Conservation (phyloP, 2,888 invertebrate genomes). For the Hesperia comma region DNA sequence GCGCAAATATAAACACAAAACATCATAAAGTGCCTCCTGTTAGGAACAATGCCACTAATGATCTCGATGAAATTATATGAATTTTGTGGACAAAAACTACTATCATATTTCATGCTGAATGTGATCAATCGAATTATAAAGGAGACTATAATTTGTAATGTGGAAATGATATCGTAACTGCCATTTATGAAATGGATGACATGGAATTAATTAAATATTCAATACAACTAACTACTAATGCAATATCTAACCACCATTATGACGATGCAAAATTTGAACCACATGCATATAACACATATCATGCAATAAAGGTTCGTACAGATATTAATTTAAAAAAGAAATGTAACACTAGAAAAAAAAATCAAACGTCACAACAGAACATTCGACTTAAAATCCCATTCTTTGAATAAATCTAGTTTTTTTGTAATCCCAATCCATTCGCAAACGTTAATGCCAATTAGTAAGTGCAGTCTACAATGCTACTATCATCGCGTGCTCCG, state of each 20-base stretch:
- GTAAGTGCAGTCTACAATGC: slow-evolving; percentile 78
- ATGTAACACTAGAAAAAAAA: slow-evolving; percentile 33
- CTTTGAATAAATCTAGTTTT: slow-evolving; percentile 46
- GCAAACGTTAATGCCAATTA: slow-evolving; percentile 74
- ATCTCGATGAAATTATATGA: slow-evolving; percentile 24
- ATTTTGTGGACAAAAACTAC: slow-evolving; percentile 20
- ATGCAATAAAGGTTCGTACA: slow-evolving; percentile 21
- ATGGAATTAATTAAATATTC: background rate
- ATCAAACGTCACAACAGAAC: slow-evolving; percentile 39
- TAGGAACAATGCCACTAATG: slow-evolving; percentile 29
- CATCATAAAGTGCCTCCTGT: slow-evolving; percentile 38
- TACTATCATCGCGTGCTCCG: slow-evolving; percentile 76
- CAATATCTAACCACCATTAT: slow-evolving; percentile 22
- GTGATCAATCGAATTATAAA: slow-evolving; percentile 5
- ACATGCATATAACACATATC: slow-evolving; percentile 44
- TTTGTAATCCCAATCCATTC: slow-evolving; percentile 54
- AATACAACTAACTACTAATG: slow-evolving; percentile 9
- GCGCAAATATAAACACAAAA: slow-evolving; percentile 69
- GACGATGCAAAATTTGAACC: slow-evolving; percentile 28
- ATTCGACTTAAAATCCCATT: slow-evolving; percentile 50
- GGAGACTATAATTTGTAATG: slow-evolving; percentile 5
- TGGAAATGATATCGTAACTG: background rate
- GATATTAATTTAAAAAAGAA: slow-evolving; percentile 10
- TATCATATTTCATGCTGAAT: slow-evolving; percentile 26
- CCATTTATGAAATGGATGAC: slow-evolving; percentile 1